These are phyloP conservation scores for Schizotus pectinicornis DNA, from an alignment of 2,888 invertebrate genomes.

Conservation along the genomic window DNA sequence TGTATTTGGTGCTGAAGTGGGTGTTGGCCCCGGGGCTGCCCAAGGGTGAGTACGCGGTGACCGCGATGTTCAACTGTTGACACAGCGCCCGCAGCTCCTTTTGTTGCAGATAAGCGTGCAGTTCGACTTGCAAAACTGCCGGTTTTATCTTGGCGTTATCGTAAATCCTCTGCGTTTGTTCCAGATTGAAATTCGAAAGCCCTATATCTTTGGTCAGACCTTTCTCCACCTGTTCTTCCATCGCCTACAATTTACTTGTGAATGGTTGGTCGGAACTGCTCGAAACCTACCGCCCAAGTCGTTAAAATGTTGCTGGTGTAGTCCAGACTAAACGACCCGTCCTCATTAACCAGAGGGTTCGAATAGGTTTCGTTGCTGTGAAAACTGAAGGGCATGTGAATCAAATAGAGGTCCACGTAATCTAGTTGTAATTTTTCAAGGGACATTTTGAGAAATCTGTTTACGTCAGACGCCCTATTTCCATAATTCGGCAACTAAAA, in stretches of 20 bases:
- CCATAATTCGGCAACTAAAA: constrained; percentile 72
- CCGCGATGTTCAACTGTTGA: constrained; percentile 64
- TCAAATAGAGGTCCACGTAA: constrained; percentile 79
- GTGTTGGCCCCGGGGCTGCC: constrained; percentile 74
- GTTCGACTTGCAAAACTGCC: constrained; percentile 75
- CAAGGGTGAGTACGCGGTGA: constrained; percentile 76
- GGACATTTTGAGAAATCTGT: constrained; percentile 69
- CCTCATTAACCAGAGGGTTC: constrained; percentile 63
- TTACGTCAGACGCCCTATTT: constrained; percentile 71
- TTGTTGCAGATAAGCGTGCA: constrained; percentile 81
- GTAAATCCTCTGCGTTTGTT: constrained; percentile 70
- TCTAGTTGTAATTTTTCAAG: constrained; percentile 68
- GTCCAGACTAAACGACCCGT: constrained; percentile 68
- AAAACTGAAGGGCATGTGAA: constrained; percentile 79
- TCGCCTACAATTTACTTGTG: constrained; percentile 60
- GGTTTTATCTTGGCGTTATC: constrained; percentile 69
- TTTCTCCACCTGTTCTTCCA: constrained; percentile 70
- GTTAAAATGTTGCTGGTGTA: constrained; percentile 67
- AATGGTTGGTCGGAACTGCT: neutral
- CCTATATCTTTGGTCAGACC: constrained; percentile 76
- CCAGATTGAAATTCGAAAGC: constrained; percentile 78
- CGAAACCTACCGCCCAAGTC: constrained; percentile 66
- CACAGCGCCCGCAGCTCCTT: constrained; percentile 68
- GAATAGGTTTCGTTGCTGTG: constrained; percentile 62
- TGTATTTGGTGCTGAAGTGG: constrained; percentile 68